Evolutionary conservation across 2,113 vertebrate species (phyloP), one percentile per base, ranked within the genome.

Genomic region (Tautogolabrus adspersus): DNA sequence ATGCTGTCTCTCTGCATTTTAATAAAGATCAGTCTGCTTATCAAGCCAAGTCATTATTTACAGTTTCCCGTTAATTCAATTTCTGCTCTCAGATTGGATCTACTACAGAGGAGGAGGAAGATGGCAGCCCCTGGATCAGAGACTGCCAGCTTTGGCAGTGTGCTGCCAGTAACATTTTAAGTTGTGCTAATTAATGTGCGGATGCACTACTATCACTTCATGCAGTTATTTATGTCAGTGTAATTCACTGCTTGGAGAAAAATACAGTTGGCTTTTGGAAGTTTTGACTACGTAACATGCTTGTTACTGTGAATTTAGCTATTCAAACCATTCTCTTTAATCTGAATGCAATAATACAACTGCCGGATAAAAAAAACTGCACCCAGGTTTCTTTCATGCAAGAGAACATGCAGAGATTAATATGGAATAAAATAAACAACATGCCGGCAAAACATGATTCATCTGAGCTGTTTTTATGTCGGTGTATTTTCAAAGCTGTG

Each of bases 11-110:
- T 61, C 79, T 64, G 86, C 85, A 94, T 94, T 90, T 90, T 90
- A 93, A 93, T 92, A 93, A 92, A 93, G 92, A 92, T 94, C 93
- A 94, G 77, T 87, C 78, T 85, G 78, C 87, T 91, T 93, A 91
- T 92, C 91, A 90, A 92, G 87, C 87, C 85, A 84, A 91, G 89
- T 91, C 83, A 86, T 93, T 92, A 93, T 92, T 91, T 87, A 84
- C 72, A 90, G 88, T 91, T 85, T 85, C 77, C 77, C 73, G 75
- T 89, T 93, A 91, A 93, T 93, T 92, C 74, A 90, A 79, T 90
- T 89, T 90, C 79, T 78, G 38, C 19, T 85, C 69, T 76, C 84
- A 60, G 79, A 73, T 72, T 83, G 88, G 82, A 84, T 82, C 38
- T 44, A 74, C 79, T 74, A 72, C 79, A 79, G 70, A 84, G 60